Percentiles rank a stretch among this genome's conserved stretches.
Conservation (phyloP, 2,797 vertebrate genomes). For the Poecile montanus region DNA sequence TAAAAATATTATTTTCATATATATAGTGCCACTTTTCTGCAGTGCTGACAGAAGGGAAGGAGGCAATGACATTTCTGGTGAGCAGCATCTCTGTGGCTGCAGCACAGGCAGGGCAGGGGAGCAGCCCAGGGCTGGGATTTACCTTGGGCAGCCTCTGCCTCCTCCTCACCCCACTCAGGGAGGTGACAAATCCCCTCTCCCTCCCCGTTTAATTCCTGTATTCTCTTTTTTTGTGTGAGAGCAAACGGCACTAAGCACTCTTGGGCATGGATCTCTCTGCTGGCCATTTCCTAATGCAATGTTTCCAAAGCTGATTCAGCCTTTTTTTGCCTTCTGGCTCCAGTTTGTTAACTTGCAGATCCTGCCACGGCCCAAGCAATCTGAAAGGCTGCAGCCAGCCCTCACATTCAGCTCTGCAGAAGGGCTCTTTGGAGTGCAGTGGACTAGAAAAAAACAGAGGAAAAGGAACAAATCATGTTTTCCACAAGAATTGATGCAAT, state of each 20-base stretch:
- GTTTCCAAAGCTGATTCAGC: constrained; percentile 1
- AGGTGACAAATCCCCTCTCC: not conserved
- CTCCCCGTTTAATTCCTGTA: not conserved
- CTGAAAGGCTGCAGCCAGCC: not conserved
- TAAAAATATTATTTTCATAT: not conserved
- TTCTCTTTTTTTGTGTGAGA: not conserved
- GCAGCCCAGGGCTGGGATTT: not conserved
- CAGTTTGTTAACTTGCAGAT: constrained; percentile 25
- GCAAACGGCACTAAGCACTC: not conserved
- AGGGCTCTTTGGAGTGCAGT: constrained; percentile 31
- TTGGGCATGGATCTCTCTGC: not conserved
- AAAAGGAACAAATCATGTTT: constrained; percentile 56
- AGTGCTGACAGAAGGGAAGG: not conserved
- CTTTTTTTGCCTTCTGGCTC: constrained; percentile 18
- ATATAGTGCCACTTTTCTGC: not conserved
- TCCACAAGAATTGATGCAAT: constrained; percentile 59
- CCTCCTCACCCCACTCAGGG: not conserved
- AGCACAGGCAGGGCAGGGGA: not conserved
- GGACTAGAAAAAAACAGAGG: constrained; percentile 20
- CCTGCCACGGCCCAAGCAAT: not conserved
- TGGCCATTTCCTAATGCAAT: not conserved
- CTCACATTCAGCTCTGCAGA: not conserved
- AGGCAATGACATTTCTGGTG: not conserved
- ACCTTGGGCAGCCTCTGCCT: not conserved
- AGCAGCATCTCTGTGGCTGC: not conserved